Evolutionary conservation across 2,797 vertebrate genomes (phyloP), one percentile per base, ranked within the genome.

Genomic region (Peromyscus melanophrys): DNA sequence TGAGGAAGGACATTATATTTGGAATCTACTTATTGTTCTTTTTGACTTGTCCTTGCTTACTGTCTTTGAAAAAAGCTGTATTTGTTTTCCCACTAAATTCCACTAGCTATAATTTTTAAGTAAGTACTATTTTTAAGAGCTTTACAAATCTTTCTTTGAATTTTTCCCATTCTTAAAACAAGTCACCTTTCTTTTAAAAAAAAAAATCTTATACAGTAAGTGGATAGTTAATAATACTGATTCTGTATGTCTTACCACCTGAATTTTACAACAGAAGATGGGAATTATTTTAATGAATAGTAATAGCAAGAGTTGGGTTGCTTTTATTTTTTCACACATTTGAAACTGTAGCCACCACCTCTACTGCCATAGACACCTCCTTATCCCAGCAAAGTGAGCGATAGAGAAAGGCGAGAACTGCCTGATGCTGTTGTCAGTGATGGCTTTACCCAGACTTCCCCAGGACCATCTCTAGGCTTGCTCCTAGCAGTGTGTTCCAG

Each of bases 121-220:
- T 9, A 40, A 83, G 34, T 55, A 63, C 76, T 73, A n/a, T 37
- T 92, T 91, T 78, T 11, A 78, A 90, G 90, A 95, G 76, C 17
- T 80, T 91, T 57, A 21, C 19, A 57, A 49, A 49, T 83, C 46
- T 95, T 90, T 92, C 65, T 67, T 81, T 89, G 49, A 93, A 37
- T 82, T 96, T 96, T 94, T 40, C 25, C 9, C 92, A 13, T 83
- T 67, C 46, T 92, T 90, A 81, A 94, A 96, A 88, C 14, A 40
- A 91, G n/a, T 82, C 65, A 83, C 52, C 25, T 55, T 37, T 40
- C 71, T 73, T 65, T 65, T 3, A 2, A 55, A 46, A 90, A 95
- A 63, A 81, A 52, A 71, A 55, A 57, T 5, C 21, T 29, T 25
- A 76, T 59, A 43, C 27, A 89, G 84, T 78, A 57, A 67, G 2